Evolutionary conservation across 1,140 invertebrate species (phyloP).

Genomic region (Brachionus rotundiformis): DNA sequence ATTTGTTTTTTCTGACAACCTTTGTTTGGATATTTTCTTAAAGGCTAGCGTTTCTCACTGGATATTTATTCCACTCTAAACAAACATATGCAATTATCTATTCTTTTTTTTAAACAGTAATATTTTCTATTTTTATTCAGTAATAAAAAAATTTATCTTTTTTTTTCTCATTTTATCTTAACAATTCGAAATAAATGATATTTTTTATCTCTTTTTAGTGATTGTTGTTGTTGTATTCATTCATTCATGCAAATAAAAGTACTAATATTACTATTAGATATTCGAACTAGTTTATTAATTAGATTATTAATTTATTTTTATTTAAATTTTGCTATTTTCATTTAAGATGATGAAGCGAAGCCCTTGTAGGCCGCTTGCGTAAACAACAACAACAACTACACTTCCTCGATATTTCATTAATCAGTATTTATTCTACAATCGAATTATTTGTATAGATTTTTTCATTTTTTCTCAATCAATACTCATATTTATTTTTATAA

Average conservation of each 20-base stretch:
- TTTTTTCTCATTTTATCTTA: not conserved
- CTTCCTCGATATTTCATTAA: slow-evolving; percentile 2
- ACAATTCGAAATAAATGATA: too few species aligned
- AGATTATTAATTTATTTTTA: too few species aligned
- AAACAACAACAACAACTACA: not conserved
- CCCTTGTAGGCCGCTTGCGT: not conserved
- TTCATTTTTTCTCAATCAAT: not conserved
- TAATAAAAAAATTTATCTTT: not conserved
- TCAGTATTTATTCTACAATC: not conserved
- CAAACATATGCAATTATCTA: not conserved
- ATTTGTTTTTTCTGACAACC: slow-evolving; percentile 13
- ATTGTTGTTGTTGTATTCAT: too few species aligned
- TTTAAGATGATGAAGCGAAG: not conserved
- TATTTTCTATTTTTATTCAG: not conserved
- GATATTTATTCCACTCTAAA: slow-evolving; percentile 9
- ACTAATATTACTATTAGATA: too few species aligned
- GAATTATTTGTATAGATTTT: not conserved
- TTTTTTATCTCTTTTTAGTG: too few species aligned
- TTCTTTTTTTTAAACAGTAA: slow-evolving; percentile 1
- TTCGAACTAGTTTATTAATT: too few species aligned
- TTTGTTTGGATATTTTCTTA: slow-evolving; percentile 6
- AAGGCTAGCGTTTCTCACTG: slow-evolving; percentile 15
- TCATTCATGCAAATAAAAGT: too few species aligned
- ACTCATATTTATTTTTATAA: not conserved
- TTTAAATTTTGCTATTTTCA: too few species aligned